Evolutionary conservation across 2,797 vertebrate genomes (phyloP), one percentile per base, ranked within the genome.

Genomic region (Salmo trutta): DNA sequence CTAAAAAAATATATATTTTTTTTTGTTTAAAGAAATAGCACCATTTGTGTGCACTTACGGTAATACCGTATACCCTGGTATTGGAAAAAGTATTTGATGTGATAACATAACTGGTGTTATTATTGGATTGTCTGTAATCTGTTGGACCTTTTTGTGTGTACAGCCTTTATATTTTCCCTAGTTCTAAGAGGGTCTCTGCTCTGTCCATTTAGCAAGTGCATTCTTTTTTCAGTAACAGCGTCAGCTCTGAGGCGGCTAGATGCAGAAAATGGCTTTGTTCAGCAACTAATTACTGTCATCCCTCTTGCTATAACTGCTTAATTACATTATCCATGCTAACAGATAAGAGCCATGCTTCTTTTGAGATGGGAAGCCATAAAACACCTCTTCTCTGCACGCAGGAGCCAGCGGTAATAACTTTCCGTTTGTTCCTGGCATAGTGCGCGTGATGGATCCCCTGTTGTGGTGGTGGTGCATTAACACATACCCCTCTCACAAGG

Each of bases 211-310:
- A 81, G 75, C 21, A 78, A 80, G 80, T 77, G 16, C 53, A 52
- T 81, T 84, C 67, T 64, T 82, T 82, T 73, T 81, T 72, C 33
- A 74, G 71, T 76, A 71, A 15, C 59, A 76, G 54, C 73, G 76
- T 75, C 64, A 52, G 73, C 77, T 71, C 56, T 67, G 73, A 79
- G 74, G 72, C 53, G 75, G 66, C 29, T 72, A 14, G 68, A 77
- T 76, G 70, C 70, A 77, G 59, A 71, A 85, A 87, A 85, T 82
- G 74, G 75, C 81, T 89, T 87, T 85, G 73, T 82, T 89, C 21
- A 75, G 82, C 73, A 82, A 82, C 80, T 88, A 90, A 89, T 90
- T 86, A 85, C 85, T 71, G 74, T 79, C 3, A 51, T 88, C 71
- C 86, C 75, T 86, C 79, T 84, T 78, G 78, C 80, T 89, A 52